Evolutionary conservation across 2,797 vertebrate genomes (phyloP), one percentile per base, ranked within the genome.

Genomic region (Phrynocephalus vlangalii): DNA sequence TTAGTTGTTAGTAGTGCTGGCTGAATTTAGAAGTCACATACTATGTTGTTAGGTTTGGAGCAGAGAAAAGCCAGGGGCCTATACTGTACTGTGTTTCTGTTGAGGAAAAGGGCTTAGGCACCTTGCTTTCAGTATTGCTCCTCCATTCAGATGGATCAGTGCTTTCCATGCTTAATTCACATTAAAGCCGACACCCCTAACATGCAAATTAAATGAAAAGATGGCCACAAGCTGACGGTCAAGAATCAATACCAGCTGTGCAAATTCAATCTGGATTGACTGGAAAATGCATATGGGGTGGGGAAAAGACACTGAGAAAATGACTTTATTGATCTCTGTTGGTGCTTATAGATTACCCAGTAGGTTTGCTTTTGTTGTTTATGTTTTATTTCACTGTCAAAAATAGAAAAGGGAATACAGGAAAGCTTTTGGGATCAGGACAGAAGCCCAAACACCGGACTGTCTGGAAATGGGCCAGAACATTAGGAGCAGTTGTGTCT

Each of bases 401-500:
- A 81, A 73, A 81, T 81, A 48, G 84, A 63, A 84, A 63, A 48
- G 15, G 68, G 70, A n/a, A 72, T n/a, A 72, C 18, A 28, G n/a
- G n/a, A 30, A 73, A 16, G 1, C 30, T 63, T 44, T 24, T 30
- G 15, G 28, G 72, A 72, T 63, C 78, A 81, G 26, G 10, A 63
- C 48, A 20, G 52, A 26, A 70, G 28, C 78, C n/a, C 8, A 30
- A 24, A 70, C 26, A 50, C 28, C 66, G 28, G 56, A 67, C 33
- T 76, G 13, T 77, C 30, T 67, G 38, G 16, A 75, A 67, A 16
- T n/a, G 18, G 77, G 26, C 8, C 60, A 71, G 48, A 33, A n/a
- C 48, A 79, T 33, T 56, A 70, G 20, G 84, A 71, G n/a, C 84
- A 56, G 24, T 28, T 84, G 72, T 20, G 22, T 10, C 83, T 68